Evolutionary conservation across 2,113 vertebrate genomes (phyloP).

Genomic region (Neopipo cinnamomea): DNA sequence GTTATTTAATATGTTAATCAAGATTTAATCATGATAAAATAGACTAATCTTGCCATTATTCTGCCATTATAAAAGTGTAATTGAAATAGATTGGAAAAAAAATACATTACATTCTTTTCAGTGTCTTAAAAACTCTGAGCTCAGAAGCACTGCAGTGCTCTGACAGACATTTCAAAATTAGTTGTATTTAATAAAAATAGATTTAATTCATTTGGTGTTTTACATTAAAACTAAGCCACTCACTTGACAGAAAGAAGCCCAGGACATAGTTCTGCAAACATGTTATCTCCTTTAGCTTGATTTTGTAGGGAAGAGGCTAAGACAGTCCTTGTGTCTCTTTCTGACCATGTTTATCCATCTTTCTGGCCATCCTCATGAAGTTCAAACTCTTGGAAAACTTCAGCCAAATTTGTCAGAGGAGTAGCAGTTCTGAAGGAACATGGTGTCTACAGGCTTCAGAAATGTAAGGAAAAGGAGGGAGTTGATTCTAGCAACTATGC

Average conservation of each 20-base stretch:
- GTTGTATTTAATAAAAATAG: neutral
- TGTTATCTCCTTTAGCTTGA: neutral
- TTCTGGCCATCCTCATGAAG: neutral
- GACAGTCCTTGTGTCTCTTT: neutral
- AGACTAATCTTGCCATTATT: slow-evolving; percentile 51
- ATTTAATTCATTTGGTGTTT: neutral
- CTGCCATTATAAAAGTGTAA: slow-evolving; percentile 35
- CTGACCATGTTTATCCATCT: neutral
- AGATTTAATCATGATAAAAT: slow-evolving; percentile 60
- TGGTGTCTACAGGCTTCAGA: neutral
- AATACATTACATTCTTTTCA: neutral
- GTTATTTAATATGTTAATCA: slow-evolving; percentile 65
- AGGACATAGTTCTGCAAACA: neutral
- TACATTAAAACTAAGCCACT: neutral
- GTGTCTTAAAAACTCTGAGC: neutral
- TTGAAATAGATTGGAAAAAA: slow-evolving; percentile 53
- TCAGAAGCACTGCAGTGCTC: neutral
- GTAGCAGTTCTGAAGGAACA: neutral
- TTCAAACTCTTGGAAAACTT: neutral
- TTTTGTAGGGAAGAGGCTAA: neutral
- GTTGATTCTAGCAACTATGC: neutral
- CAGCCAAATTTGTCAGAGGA: neutral
- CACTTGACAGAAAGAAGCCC: neutral
- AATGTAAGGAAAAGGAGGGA: neutral
- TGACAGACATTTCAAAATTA: neutral